These are phyloP conservation scores for Gryllus longicercus DNA, from an alignment of 2,888 invertebrate genomes.

Conservation along the genomic window DNA sequence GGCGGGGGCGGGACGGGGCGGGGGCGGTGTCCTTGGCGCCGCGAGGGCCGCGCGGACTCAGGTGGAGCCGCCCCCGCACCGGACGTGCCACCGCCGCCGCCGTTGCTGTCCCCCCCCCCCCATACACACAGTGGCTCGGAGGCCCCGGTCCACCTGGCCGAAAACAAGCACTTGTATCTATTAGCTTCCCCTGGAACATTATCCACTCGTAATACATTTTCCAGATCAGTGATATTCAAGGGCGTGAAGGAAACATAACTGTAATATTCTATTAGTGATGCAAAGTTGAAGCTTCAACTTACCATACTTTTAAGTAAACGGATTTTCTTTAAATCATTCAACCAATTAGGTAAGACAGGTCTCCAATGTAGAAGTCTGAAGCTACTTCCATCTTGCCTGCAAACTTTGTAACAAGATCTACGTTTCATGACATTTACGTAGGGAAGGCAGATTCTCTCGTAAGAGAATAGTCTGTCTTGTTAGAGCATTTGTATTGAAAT, in stretches of 20 bases:
- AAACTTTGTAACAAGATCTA: conserved; percentile 76
- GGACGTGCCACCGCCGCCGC: too few species aligned
- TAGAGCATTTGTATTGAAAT: too few species aligned
- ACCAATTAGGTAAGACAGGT: conserved; percentile 83
- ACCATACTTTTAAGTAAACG: conserved; percentile 65
- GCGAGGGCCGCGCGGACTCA: too few species aligned
- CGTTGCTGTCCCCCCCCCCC: too few species aligned
- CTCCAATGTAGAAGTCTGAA: conserved; percentile 92
- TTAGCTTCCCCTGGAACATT: conserved; percentile 74
- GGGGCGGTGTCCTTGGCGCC: too few species aligned
- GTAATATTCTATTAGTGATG: conserved; percentile 85
- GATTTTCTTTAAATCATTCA: conserved; percentile 72
- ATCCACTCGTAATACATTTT: conserved; percentile 70
- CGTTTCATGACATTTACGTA: conserved; percentile 95
- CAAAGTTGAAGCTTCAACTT: conserved; percentile 81
- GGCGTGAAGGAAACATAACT: conserved; percentile 83
- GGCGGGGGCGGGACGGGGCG: too few species aligned
- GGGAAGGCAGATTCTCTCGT: conserved; percentile 58
- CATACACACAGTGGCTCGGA: too few species aligned
- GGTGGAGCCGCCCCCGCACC: too few species aligned
- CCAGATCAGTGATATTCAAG: conserved; percentile 72
- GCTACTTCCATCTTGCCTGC: conserved; percentile 72
- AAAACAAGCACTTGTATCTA: conserved; percentile 63
- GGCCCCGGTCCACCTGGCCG: too few species aligned
- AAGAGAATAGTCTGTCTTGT: too few species aligned